phyloP scores from a whole-genome alignment of 2,888 invertebrate genomes.

The Trichopria drosophilae region DNA sequence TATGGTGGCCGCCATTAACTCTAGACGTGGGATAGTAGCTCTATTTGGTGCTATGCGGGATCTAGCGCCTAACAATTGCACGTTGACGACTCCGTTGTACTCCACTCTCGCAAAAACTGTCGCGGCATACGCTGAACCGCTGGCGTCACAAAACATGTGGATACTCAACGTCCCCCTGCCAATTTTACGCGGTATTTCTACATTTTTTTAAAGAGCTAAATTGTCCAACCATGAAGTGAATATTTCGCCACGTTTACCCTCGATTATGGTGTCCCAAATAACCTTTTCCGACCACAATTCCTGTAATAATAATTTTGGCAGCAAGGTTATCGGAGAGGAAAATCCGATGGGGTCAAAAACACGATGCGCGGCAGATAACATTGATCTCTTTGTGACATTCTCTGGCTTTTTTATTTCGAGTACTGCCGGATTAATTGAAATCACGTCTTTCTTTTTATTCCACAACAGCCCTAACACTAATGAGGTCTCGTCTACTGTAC shows the following conservation, averaged over 20 bases:
- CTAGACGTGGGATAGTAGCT: constrained; percentile 43
- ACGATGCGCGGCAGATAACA: constrained; percentile 12
- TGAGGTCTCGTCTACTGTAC: not conserved
- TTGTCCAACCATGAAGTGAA: constrained; percentile 1
- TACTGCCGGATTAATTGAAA: not conserved
- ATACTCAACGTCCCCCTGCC: constrained; percentile 28
- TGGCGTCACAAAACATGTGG: too few relatives aligned
- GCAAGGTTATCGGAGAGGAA: too few relatives aligned
- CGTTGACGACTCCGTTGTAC: not conserved
- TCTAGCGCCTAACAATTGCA: constrained; percentile 37
- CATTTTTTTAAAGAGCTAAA: not conserved
- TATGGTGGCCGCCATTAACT: constrained; percentile 43
- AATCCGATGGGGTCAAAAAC: constrained; percentile 20
- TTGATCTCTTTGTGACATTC: constrained; percentile 2
- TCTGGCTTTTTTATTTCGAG: constrained; percentile 6
- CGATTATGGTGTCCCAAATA: not conserved
- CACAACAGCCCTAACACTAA: not conserved
- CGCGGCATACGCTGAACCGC: not conserved
- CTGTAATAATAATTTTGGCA: too few relatives aligned
- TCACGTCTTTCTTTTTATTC: not conserved
- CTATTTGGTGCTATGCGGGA: constrained; percentile 43
- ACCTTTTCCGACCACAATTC: constrained; percentile 1
- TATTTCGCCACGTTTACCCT: not conserved
- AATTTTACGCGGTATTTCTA: constrained; percentile 1
- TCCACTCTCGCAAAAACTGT: not conserved